These are phyloP conservation scores for Seira ritae DNA, from an alignment of 2,888 invertebrate genomes.

Conservation along the genomic window DNA sequence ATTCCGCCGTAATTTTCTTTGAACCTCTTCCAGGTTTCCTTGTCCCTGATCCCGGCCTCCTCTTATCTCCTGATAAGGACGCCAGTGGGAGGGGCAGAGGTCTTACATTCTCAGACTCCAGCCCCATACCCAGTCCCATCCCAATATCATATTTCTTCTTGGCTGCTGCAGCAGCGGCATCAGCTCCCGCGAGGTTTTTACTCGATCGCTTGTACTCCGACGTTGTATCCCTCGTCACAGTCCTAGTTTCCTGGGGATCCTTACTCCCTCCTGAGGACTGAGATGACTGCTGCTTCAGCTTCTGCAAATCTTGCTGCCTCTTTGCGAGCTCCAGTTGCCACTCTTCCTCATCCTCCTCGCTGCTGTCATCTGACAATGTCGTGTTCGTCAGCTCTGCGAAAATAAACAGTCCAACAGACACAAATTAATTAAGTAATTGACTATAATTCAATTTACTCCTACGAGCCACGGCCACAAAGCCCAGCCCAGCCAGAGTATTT, in stretches of 20 bases:
- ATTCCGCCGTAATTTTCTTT: constrained; percentile 34
- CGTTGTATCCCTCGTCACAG: constrained; percentile 53
- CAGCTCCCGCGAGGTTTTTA: constrained; percentile 41
- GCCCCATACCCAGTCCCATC: not conserved
- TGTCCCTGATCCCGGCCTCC: constrained; percentile 26
- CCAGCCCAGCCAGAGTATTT: too few relatives aligned
- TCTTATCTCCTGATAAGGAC: constrained; percentile 34
- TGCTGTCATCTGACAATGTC: constrained; percentile 68
- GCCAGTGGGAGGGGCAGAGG: constrained; percentile 53
- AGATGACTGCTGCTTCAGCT: constrained; percentile 6
- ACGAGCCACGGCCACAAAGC: too few relatives aligned
- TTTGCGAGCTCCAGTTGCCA: constrained; percentile 47
- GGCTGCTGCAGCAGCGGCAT: constrained; percentile 37
- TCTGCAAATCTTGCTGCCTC: constrained; percentile 28
- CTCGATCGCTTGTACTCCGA: constrained; percentile 51
- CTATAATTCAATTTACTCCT: too few relatives aligned
- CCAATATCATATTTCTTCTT: not conserved
- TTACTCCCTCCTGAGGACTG: too few relatives aligned
- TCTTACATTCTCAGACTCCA: constrained; percentile 24
- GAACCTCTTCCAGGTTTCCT: constrained; percentile 32
- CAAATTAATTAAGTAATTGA: too few relatives aligned
- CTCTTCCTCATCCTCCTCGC: constrained; percentile 66
- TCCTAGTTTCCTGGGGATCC: not conserved
- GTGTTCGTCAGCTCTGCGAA: constrained; percentile 68
- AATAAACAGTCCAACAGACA: constrained; percentile 16